Evolutionary conservation across 2,888 invertebrate genomes (phyloP).

Genomic region (Agrochola macilenta): DNA sequence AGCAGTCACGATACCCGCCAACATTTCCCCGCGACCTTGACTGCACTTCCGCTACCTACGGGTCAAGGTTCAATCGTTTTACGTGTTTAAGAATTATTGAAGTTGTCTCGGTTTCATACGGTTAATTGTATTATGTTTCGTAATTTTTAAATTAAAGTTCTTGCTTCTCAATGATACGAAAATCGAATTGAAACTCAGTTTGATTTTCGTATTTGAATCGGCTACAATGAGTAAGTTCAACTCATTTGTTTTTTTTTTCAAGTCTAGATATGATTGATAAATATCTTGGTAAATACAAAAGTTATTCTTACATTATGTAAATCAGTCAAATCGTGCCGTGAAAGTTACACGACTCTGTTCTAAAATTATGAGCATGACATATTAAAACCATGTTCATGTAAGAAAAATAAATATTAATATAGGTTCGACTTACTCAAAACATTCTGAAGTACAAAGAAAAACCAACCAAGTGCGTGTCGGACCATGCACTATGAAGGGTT

Average conservation of each 20-base stretch:
- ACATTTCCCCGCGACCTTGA: constrained; percentile 82
- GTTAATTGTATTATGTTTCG: constrained; percentile 7
- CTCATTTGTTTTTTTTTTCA: neutral
- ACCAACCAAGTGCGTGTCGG: too few species aligned
- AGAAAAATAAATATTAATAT: neutral
- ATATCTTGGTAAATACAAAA: neutral
- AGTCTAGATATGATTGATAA: too few species aligned
- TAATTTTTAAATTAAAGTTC: neutral
- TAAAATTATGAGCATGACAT: constrained; percentile 1
- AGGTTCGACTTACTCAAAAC: neutral
- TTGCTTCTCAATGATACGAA: neutral
- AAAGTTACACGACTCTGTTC: constrained; percentile 1
- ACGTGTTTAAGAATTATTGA: constrained; percentile 22
- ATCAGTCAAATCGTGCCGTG: neutral
- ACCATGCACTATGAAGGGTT: too few species aligned
- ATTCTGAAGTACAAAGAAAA: neutral
- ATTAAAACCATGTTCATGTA: neutral
- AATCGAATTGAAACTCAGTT: neutral
- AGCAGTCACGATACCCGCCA: constrained; percentile 74
- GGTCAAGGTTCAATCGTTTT: constrained; percentile 74
- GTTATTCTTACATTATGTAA: constrained; percentile 13
- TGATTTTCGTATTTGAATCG: neutral
- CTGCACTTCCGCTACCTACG: constrained; percentile 80
- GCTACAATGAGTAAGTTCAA: too few species aligned
- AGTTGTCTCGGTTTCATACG: constrained; percentile 2